Base-by-base conservation (phyloP, 2,888 invertebrate genomes). In the Girardia tigrina region DNA sequence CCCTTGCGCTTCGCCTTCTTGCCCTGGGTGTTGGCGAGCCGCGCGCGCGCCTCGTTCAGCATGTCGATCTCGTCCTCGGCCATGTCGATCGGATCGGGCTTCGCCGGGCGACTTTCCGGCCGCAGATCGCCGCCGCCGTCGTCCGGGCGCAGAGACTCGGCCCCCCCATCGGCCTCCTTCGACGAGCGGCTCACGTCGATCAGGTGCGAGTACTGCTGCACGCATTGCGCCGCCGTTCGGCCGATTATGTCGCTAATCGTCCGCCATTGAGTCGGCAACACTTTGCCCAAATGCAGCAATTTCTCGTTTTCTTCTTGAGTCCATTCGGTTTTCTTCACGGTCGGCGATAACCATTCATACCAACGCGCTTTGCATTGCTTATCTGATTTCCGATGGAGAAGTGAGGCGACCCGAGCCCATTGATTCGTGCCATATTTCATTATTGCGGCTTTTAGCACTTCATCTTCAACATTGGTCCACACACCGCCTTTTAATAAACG, bases 341-440 rank as follows among this genome's bases (percentile, higher is more conserved):
- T 94, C 0, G 98, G 98, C 86, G 98, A 98, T 79, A 99, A 85
- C 98, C 98, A 99, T 82, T 99, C 98, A 84, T 81, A 84, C 97
- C 95, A 97, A 79, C 97, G 89, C 23, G 95, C 94, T 85, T 98
- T 98, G 86, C 98, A 99, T 84, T 98, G 98, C 84, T 99, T 99
- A 0, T 98, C 95, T 0, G 97, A 95, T 84, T 98, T 98, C 80
- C 98, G 88, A 84, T 99, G 98, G 29, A 99, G 86, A 77, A 98
- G 85, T 0, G 98, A 98, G 28, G 98, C 98, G 84, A 98, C 98
- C 82, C 98, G 90, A 75, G 94, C 94, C 98, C 98, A 98, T 84
- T 98, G 97, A 84, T 98, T 99, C 88, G 98, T 98, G 80, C 98
- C 98, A 90, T 99, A 98, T 90, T 98, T 98, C 98, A 98, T 98